These are phyloP conservation scores for Mamestra configurata DNA, from an alignment of 1,140 invertebrate species.

Conservation along the genomic window DNA sequence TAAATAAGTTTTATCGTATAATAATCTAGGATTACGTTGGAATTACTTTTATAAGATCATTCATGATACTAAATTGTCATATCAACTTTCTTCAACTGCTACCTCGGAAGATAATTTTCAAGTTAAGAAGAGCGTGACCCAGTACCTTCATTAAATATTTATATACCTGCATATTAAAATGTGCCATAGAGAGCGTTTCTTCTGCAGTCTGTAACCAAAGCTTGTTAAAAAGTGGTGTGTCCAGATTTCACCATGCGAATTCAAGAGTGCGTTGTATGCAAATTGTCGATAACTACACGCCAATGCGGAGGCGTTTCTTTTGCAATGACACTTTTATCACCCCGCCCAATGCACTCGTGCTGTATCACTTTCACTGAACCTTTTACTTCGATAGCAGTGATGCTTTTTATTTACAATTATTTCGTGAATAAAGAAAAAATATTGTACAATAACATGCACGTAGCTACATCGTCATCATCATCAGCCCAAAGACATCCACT, in stretches of 20 bases:
- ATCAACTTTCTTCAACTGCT: slow-evolving; percentile 13
- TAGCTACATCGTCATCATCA: too few relatives aligned
- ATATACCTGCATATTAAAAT: neutral
- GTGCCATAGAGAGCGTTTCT: neutral
- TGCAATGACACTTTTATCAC: slow-evolving; percentile 66
- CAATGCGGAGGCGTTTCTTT: slow-evolving; percentile 67
- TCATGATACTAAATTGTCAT: slow-evolving; percentile 7
- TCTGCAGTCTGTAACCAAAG: slow-evolving; percentile 20
- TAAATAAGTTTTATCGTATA: neutral
- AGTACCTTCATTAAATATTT: slow-evolving; percentile 39
- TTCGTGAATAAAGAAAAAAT: neutral
- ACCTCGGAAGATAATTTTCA: neutral
- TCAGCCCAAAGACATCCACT: too few relatives aligned
- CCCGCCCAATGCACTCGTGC: slow-evolving; percentile 61
- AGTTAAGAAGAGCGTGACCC: slow-evolving; percentile 13
- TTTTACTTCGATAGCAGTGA: slow-evolving; percentile 34
- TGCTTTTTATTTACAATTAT: slow-evolving; percentile 13
- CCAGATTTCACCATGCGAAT: slow-evolving; percentile 71
- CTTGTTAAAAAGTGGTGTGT: slow-evolving; percentile 62
- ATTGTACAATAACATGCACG: slow-evolving; percentile 14
- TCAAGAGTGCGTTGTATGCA: slow-evolving; percentile 72
- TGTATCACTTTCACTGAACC: slow-evolving; percentile 57
- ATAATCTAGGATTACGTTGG: slow-evolving; percentile 1
- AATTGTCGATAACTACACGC: slow-evolving; percentile 59
- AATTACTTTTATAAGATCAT: slow-evolving; percentile 2